phyloP scores from a whole-genome alignment of 2,888 invertebrate genomes.

The Pyrocoelia pectoralis region DNA sequence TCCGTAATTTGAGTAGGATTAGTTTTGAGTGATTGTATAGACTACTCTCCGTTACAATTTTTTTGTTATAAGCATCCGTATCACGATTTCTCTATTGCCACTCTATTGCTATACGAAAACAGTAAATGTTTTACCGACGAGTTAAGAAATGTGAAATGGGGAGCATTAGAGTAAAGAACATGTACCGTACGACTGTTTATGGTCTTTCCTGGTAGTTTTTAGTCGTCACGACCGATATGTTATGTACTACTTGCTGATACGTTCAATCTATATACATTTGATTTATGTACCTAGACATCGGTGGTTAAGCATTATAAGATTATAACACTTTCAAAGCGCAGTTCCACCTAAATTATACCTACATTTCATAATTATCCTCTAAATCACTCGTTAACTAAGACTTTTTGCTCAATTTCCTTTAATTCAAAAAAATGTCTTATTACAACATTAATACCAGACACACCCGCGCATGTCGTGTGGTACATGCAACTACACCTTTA shows the following conservation, averaged over 20 bases:
- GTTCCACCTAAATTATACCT: constrained; percentile 17
- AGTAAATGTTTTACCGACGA: constrained; percentile 29
- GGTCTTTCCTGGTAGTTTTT: constrained; percentile 55
- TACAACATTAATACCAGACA: no score
- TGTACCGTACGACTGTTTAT: constrained; percentile 45
- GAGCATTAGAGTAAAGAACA: constrained; percentile 42
- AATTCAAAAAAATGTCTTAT: no score
- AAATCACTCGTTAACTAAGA: no score
- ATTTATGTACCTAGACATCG: constrained; percentile 53
- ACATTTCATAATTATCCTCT: no score
- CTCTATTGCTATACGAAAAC: constrained; percentile 28
- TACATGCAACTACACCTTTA: no score
- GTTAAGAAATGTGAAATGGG: constrained; percentile 34
- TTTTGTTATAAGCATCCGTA: constrained; percentile 24
- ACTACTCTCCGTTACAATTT: constrained; percentile 13
- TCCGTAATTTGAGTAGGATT: no score
- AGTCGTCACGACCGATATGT: constrained; percentile 57
- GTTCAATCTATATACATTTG: constrained; percentile 52
- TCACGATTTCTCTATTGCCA: constrained; percentile 34
- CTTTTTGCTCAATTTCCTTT: no score
- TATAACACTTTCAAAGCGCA: constrained; percentile 26
- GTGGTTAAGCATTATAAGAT: constrained; percentile 42
- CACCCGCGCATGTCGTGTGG: no score
- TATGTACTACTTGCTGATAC: constrained; percentile 56
- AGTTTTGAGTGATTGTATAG: background rate